Conservation (phyloP, 2,888 invertebrate genomes). For the Spilarctia lutea region DNA sequence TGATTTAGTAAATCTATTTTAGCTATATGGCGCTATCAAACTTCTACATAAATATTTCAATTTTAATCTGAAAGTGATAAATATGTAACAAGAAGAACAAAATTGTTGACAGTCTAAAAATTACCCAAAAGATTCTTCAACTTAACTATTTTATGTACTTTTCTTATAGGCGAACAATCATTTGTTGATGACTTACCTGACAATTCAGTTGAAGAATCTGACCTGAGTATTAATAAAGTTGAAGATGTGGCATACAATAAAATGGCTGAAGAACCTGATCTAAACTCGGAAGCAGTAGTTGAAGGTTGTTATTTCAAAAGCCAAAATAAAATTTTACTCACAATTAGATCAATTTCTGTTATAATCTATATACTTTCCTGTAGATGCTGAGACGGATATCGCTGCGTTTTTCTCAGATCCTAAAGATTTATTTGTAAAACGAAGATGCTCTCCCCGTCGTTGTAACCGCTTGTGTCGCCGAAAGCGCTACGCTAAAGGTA, state of each 20-base stretch:
- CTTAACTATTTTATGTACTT: not conserved
- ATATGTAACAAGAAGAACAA: not conserved
- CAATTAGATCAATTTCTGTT: too few relatives aligned
- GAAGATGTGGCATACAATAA: not conserved
- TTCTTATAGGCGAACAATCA: not conserved
- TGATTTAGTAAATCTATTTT: too few relatives aligned
- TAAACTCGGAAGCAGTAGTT: not conserved
- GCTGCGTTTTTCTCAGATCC: not conserved
- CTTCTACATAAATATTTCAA: not conserved
- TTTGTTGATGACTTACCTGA: not conserved
- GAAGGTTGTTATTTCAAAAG: not conserved
- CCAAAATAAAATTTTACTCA: not conserved
- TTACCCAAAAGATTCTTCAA: not conserved
- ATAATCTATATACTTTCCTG: not conserved
- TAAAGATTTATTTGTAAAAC: not conserved
- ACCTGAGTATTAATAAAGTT: not conserved
- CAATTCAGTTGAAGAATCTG: not conserved
- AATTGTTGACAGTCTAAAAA: not conserved
- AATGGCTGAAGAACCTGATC: not conserved
- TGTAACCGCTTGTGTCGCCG: not conserved
- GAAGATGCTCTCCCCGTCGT: not conserved
- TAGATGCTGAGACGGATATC: not conserved
- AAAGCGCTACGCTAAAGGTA: not conserved
- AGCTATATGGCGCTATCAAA: not conserved
- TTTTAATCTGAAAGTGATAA: not conserved